phyloP scores from a whole-genome alignment of 2,888 invertebrate genomes.

The Euphydryas editha region DNA sequence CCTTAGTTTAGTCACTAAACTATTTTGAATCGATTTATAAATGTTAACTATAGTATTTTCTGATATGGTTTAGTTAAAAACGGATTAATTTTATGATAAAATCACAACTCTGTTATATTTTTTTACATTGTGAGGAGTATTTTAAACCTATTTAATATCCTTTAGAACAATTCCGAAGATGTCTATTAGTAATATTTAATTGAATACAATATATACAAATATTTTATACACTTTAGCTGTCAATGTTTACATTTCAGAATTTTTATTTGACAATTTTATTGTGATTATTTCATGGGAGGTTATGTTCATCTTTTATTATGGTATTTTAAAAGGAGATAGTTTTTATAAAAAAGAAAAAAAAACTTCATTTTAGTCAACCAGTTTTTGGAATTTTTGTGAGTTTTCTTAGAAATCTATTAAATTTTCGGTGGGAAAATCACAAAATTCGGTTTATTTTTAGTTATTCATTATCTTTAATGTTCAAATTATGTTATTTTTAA shows the following conservation, averaged over 20 bases:
- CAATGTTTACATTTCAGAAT: neutral
- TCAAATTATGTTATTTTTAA: neutral
- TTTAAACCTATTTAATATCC: neutral
- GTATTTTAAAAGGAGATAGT: neutral
- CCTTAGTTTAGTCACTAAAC: neutral
- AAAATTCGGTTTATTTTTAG: no score
- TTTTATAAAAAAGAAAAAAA: no score
- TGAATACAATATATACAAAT: constrained; percentile 3
- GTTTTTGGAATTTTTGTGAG: no score
- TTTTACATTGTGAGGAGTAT: neutral
- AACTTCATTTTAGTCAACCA: no score
- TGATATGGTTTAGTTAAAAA: neutral
- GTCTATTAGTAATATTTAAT: neutral
- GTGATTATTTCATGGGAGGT: neutral
- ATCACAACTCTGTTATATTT: constrained; percentile 16
- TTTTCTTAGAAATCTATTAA: no score
- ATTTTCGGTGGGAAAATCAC: no score
- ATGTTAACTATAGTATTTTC: constrained; percentile 4
- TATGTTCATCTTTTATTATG: neutral
- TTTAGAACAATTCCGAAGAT: constrained; percentile 3
- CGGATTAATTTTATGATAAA: neutral
- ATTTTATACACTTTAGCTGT: constrained; percentile 7
- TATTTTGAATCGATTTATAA: neutral
- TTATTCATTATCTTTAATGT: no score
- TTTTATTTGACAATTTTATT: neutral